Conservation (phyloP, 2,797 vertebrate genomes). For the Octomys mimax region DNA sequence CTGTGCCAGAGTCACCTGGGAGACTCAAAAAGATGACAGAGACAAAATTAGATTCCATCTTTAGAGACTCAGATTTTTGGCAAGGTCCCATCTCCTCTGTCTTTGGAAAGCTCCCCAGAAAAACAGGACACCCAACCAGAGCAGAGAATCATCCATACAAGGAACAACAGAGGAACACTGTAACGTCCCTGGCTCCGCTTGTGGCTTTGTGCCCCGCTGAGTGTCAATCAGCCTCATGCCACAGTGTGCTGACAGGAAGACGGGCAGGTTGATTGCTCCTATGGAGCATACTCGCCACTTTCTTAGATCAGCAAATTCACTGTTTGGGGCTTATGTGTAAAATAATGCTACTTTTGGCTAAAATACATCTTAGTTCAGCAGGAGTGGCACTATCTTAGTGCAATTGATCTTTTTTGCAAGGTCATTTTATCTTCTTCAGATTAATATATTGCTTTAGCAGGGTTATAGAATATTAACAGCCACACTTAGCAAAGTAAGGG, state of each 20-base stretch:
- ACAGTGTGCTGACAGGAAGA: background rate
- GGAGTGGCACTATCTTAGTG: constrained; percentile 22
- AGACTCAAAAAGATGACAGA: background rate
- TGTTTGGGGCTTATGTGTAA: constrained; percentile 58
- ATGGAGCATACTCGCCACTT: background rate
- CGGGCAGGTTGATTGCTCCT: constrained; percentile 22
- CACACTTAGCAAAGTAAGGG: background rate
- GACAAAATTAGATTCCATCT: background rate
- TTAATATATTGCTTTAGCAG: constrained; percentile 17
- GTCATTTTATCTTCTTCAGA: background rate
- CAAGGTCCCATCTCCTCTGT: background rate
- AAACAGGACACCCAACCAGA: background rate
- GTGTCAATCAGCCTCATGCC: background rate
- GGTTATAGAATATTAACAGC: background rate
- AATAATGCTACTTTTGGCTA: constrained; percentile 26
- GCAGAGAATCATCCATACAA: background rate
- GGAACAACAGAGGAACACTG: constrained; percentile 4
- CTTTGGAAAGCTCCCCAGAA: constrained; percentile 47
- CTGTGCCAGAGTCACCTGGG: background rate
- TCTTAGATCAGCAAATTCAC: constrained; percentile 43
- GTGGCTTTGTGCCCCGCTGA: constrained; percentile 22
- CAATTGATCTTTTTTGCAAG: background rate
- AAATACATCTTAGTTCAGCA: constrained; percentile 45
- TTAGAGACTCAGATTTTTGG: constrained; percentile 48
- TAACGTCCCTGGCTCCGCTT: background rate